Evolutionary conservation across 2,797 vertebrate genomes (phyloP).

Genomic region (Astyanax mexicanus): DNA sequence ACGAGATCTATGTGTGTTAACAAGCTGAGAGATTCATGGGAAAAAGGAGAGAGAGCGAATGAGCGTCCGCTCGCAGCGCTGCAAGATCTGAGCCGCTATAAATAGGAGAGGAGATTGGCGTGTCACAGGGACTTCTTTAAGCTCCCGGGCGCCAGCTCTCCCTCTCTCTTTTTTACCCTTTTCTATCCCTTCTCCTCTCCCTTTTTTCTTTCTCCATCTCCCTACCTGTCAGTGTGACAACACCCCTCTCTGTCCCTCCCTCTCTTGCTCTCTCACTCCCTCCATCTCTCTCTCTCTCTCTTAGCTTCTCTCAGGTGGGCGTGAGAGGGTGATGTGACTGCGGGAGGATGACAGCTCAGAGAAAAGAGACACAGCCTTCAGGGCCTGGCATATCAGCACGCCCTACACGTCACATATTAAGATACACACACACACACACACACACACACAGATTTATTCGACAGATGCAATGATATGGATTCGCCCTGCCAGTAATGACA

Average conservation of each 20-base stretch:
- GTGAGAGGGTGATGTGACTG: constrained; percentile 43
- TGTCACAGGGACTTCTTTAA: constrained; percentile 60
- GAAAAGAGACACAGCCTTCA: constrained; percentile 47
- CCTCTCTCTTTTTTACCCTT: constrained; percentile 29
- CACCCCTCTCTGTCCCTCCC: constrained; percentile 35
- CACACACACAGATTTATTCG: constrained; percentile 29
- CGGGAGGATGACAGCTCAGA: constrained; percentile 43
- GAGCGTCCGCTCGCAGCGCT: constrained; percentile 45
- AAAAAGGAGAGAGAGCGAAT: constrained; percentile 30
- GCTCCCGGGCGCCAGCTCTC: constrained; percentile 36
- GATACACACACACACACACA: constrained; percentile 41
- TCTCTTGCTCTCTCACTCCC: constrained; percentile 14
- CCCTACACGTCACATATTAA: constrained; percentile 36
- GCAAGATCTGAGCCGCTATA: constrained; percentile 54
- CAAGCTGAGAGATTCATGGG: constrained; percentile 58
- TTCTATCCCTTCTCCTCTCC: constrained; percentile 15
- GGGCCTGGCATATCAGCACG: constrained; percentile 38
- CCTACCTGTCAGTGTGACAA: constrained; percentile 42
- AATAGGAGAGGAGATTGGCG: constrained; percentile 60
- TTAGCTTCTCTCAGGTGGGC: constrained; percentile 42
- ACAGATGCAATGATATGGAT: constrained; percentile 41
- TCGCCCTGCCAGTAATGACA: neutral
- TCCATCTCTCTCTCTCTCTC: constrained; percentile 20
- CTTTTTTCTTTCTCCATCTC: constrained; percentile 31
- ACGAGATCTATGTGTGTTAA: constrained; percentile 64